Evolutionary conservation across 2,888 invertebrate species (phyloP).

Genomic region (Parochlus steinenii): DNA sequence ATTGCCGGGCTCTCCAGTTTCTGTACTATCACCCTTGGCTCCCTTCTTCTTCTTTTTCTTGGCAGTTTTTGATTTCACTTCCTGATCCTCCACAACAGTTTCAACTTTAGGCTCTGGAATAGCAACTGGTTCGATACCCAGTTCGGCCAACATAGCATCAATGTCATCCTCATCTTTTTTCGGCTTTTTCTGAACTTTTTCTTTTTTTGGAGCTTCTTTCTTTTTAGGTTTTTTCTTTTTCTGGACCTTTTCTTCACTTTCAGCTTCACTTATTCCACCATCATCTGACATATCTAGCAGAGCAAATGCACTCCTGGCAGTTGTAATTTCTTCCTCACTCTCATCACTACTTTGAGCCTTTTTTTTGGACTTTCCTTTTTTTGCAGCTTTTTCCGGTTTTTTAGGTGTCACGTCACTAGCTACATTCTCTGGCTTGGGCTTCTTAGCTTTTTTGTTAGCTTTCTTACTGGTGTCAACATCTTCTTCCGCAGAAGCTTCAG

Average conservation of each 20-base stretch:
- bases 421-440: conserved; percentile 15
- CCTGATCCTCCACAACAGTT: conserved; percentile 34
- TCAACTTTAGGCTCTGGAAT: conserved; percentile 24
- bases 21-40: conserved; percentile 41
- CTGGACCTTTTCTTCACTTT: conserved; percentile 13
- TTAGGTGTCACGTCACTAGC: conserved; percentile 2
- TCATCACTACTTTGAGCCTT: too few species aligned
- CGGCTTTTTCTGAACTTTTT: conserved; percentile 55
- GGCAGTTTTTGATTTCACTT: conserved; percentile 65
- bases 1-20: conserved; percentile 27
- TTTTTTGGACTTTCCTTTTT: conserved; percentile 26
- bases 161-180: conserved; percentile 64
- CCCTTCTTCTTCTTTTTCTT: conserved; percentile 74
- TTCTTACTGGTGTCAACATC: conserved; percentile 30
- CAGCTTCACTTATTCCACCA: conserved; percentile 4
- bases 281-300: not conserved
- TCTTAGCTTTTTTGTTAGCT: conserved; percentile 27
- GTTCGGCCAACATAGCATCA: conserved; percentile 67
- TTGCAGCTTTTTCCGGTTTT: conserved; percentile 15
- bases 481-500: conserved; percentile 25
- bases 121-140: conserved; percentile 22
- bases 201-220: conserved; percentile 28
- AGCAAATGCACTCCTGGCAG: conserved; percentile 25
- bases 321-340: conserved; percentile 28
- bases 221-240: conserved; percentile 26